Evolutionary conservation across 1,140 invertebrate genomes (phyloP), one percentile per base, ranked within the genome.

Genomic region (Rhopalosiphum padi): DNA sequence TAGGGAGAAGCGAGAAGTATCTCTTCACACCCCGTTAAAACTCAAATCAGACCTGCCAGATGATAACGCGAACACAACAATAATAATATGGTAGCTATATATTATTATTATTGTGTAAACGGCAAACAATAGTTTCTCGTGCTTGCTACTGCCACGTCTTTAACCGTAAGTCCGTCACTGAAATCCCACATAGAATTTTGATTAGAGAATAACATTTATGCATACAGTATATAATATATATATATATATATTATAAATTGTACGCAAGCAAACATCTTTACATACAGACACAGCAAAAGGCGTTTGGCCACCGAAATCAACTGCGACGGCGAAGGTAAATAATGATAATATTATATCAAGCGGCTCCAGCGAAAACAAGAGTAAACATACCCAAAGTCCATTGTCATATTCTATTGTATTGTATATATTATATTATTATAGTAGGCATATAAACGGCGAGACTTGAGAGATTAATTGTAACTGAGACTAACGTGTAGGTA

Each of bases 281-380:
- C 11, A 85, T 9, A 43, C 35, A 83, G 35, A 83, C 4, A n/a
- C n/a, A n/a, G 11, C n/a, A n/a, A 77, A 77, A 77, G 60, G 60
- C 30, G 60, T 77, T n/a, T 15, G 30, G 15, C n/a, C 60, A 77
- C 83, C 41, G 41, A 85, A 85, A 77, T 77, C 60, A n/a, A 77
- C 60, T 77, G 60, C 4, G 83, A 43, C 9, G 37, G 23, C 23
- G 83, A 41, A 85, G 83, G 83, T 85, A 85, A 85, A 85, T 41
- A 77, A 77, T n/a, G 60, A 77, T 77, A n/a, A 77, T 77, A 77
- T 77, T 77, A 77, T n/a, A 77, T 77, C 60, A 77, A 77, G 60
- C 60, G 60, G 30, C 30, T 60, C 3, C 55, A 4, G 55, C 6
- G 55, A 83, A 83, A 83, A 83, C 82, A 37, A 83, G 37, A 41